Evolutionary conservation across 1,140 invertebrate species (phyloP).

Genomic region (Zaprionus gabonicus): DNA sequence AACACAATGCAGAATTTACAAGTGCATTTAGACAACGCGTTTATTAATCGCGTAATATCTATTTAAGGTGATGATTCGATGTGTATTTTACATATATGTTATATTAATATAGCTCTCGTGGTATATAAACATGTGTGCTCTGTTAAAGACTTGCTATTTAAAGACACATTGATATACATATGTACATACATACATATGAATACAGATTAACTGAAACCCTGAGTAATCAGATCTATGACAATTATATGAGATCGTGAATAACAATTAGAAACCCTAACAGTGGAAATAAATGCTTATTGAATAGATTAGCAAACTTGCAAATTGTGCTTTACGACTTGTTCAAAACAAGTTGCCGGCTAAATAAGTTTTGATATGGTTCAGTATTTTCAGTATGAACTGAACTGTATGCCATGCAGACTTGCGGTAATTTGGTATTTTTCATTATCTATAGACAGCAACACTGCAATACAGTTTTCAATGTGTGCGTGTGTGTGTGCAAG

Average conservation of each 20-base stretch:
- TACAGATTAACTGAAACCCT: background rate
- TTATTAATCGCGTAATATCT: background rate
- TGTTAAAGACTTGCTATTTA: background rate
- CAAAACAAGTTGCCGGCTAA: slow-evolving; percentile 37
- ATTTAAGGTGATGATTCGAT: background rate
- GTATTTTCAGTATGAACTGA: slow-evolving; percentile 28
- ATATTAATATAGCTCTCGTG: background rate
- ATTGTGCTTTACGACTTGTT: background rate
- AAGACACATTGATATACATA: background rate
- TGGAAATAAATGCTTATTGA: background rate
- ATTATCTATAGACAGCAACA: slow-evolving; percentile 29
- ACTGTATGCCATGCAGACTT: background rate
- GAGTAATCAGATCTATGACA: background rate
- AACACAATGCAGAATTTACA: slow-evolving; percentile 13
- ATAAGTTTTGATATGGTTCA: background rate
- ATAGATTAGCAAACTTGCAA: background rate
- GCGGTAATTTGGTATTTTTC: slow-evolving; percentile 22
- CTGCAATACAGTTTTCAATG: slow-evolving; percentile 47
- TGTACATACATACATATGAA: background rate
- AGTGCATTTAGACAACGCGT: background rate
- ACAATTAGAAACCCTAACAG: background rate
- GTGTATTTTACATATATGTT: background rate
- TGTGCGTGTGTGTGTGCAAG: slow-evolving; percentile 66
- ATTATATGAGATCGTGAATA: background rate
- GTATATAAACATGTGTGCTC: background rate